Evolutionary conservation across 2,113 vertebrate genomes (phyloP).

Genomic region (Clinocottus analis): DNA sequence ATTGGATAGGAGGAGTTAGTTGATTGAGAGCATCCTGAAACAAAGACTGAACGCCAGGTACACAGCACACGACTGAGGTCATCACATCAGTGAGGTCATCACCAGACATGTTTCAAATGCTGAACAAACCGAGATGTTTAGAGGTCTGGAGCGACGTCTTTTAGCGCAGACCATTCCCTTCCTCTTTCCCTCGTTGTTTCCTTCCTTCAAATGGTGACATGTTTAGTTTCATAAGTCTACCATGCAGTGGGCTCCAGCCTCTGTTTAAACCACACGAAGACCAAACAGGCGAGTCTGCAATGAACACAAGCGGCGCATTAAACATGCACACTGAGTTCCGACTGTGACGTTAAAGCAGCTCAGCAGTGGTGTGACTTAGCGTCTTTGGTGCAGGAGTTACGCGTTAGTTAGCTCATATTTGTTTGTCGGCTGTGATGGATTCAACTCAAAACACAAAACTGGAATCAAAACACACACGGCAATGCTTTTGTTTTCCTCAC

Average conservation of each 20-base stretch:
- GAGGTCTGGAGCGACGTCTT: background rate
- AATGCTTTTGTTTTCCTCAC: background rate
- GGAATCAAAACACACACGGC: background rate
- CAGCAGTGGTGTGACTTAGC: conserved; percentile 47
- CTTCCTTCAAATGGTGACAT: background rate
- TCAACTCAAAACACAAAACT: background rate
- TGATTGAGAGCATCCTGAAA: background rate
- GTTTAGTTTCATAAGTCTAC: background rate
- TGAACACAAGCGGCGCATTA: conserved; percentile 32
- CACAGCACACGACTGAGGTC: background rate
- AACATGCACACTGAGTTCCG: conserved; percentile 32
- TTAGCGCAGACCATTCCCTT: background rate
- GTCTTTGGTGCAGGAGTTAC: conserved; percentile 27
- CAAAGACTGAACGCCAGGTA: background rate
- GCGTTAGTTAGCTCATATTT: conserved; percentile 21
- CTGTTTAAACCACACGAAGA: background rate
- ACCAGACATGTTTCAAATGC: background rate
- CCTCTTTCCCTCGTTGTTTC: background rate
- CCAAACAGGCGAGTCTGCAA: background rate
- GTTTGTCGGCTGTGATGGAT: background rate
- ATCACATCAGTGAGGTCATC: background rate
- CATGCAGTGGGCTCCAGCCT: background rate
- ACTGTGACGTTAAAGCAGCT: conserved; percentile 40
- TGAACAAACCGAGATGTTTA: background rate
- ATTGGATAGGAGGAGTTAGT: background rate